These are phyloP conservation scores for Ginglymostoma cirratum DNA, from an alignment of 2,113 vertebrate species.

Conservation along the genomic window DNA sequence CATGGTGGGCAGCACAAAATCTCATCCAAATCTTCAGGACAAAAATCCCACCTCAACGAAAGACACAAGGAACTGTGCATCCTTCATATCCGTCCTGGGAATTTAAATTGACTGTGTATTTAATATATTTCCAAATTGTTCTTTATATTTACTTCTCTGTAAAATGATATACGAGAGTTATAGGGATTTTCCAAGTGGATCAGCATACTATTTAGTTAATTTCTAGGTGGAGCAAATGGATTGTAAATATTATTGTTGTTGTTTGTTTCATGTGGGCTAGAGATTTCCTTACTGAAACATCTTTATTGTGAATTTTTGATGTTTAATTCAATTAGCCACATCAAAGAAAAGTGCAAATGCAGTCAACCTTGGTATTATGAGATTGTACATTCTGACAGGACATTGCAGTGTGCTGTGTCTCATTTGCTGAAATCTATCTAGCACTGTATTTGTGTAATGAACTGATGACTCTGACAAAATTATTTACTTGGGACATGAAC, in stretches of 20 bases:
- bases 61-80: not conserved
- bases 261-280: not conserved
- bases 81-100: not conserved
- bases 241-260: not conserved
- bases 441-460: not conserved
- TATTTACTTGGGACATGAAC: not conserved
- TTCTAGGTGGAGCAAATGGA: not conserved
- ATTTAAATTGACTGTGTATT: not conserved
- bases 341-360: not conserved
- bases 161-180: not conserved
- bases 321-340: not conserved
- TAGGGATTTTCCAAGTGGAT: not conserved
- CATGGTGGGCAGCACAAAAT: no score
- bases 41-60: not conserved
- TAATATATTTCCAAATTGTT: not conserved
- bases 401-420: not conserved
- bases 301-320: not conserved
- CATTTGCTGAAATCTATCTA: not conserved
- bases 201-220: not conserved
- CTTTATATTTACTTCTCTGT: not conserved
- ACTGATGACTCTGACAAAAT: not conserved
- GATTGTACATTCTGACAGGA: not conserved
- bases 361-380: not conserved
- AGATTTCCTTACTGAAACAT: not conserved
- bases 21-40: not conserved